phyloP scores from a whole-genome alignment of 1,140 invertebrate species.

The Bombus cullumanus region DNA sequence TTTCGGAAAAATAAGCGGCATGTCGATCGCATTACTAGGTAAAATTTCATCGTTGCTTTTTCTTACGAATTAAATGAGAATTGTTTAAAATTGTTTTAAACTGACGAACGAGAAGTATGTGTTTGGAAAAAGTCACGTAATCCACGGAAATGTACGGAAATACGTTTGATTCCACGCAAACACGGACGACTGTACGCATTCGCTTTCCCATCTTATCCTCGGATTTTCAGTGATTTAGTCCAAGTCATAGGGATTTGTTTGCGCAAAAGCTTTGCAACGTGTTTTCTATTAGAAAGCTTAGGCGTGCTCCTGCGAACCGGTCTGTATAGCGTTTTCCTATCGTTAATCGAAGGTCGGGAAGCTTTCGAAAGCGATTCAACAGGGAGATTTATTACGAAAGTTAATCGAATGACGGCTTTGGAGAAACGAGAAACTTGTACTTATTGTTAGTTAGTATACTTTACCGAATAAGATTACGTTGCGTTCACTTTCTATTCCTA shows the following conservation, averaged over 20 bases:
- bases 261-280: slow-evolving; percentile 13
- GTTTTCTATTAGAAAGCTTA: slow-evolving; percentile 39
- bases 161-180: not conserved
- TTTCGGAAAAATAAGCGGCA: too few species aligned
- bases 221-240: slow-evolving; percentile 15
- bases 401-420: not conserved
- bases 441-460: not conserved
- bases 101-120: not conserved
- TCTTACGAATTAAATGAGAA: not conserved
- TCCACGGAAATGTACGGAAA: not conserved
- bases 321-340: not conserved
- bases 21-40: too few species aligned
- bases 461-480: too few species aligned
- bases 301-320: too few species aligned
- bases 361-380: slow-evolving; percentile 2
- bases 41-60: not conserved
- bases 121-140: not conserved
- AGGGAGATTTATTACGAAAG: not conserved
- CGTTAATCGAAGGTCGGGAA: not conserved
- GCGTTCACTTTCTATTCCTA: not conserved
- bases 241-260: not conserved
- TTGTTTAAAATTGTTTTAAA: not conserved
- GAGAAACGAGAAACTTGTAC: not conserved
- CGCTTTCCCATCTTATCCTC: not conserved
- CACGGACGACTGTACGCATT: too few species aligned